A percentile compares a stretch with the other conserved stretches of the same genome.
Conservation (phyloP, 2,888 invertebrate species). For the Rhamphomyia laevipes region DNA sequence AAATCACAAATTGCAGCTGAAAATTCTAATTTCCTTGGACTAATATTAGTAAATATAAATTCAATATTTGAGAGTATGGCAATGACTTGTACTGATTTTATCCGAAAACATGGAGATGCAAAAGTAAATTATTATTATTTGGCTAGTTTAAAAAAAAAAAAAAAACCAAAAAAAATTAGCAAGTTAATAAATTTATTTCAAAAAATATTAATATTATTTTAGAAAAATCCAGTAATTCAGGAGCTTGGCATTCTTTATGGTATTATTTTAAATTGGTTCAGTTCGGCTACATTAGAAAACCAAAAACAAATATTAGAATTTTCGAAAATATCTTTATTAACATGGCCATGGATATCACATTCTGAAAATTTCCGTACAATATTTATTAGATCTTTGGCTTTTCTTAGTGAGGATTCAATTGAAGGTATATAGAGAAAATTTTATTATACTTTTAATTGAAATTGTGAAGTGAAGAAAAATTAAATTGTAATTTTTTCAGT, state of each 20-base stretch:
- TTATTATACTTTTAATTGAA: too few species aligned
- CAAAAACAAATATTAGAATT: conserved; percentile 19
- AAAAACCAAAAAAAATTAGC: too few species aligned
- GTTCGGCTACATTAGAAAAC: conserved; percentile 22
- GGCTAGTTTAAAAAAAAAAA: too few species aligned
- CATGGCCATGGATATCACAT: conserved; percentile 33
- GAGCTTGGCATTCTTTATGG: conserved; percentile 25
- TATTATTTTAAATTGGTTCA: conserved; percentile 29
- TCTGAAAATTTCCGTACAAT: conserved; percentile 24
- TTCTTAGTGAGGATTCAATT: conserved; percentile 30
- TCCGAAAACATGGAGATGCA: conserved; percentile 28
- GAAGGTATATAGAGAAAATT: conserved; percentile 13
- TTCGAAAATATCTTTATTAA: conserved; percentile 21
- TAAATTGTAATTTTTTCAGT: too few species aligned
- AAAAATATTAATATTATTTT: neutral
- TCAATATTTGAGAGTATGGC: conserved; percentile 22
- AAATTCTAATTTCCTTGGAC: conserved; percentile 20
- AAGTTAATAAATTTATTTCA: too few species aligned
- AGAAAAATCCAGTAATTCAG: conserved; percentile 23
- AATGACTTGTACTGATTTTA: conserved; percentile 24
- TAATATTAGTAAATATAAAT: conserved; percentile 23
- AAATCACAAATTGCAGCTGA: conserved; percentile 21
- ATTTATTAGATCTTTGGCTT: conserved; percentile 22
- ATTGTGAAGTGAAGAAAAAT: too few species aligned
- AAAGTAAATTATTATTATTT: too few species aligned